These are phyloP conservation scores for Scrobipalpa atriplicella DNA, from an alignment of 2,888 invertebrate genomes.

Conservation along the genomic window DNA sequence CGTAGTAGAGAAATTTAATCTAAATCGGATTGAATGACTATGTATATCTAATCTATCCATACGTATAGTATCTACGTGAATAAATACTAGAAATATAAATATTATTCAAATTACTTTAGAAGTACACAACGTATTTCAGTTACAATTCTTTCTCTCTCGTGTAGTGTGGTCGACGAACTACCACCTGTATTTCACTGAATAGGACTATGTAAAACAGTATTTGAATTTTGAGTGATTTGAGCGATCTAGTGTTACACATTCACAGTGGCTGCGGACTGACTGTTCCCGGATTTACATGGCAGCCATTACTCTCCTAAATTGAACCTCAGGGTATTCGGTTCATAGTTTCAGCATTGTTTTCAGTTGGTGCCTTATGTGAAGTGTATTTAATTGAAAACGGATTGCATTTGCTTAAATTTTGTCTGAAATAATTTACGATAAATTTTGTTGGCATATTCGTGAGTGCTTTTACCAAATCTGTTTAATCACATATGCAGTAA, in stretches of 20 bases:
- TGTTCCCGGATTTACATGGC: neutral
- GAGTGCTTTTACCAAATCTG: neutral
- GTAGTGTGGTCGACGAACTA: too few species aligned
- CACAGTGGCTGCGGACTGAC: neutral
- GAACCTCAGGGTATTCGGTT: conserved; percentile 8
- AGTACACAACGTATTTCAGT: too few species aligned
- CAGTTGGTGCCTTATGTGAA: neutral
- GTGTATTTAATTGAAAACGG: neutral
- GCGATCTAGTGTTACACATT: neutral
- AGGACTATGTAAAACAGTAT: neutral
- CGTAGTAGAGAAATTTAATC: too few species aligned
- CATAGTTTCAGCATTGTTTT: conserved; percentile 7
- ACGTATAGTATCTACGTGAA: too few species aligned
- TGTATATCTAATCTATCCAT: too few species aligned
- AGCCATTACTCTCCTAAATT: conserved; percentile 1
- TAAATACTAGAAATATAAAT: too few species aligned
- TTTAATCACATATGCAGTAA: too few species aligned
- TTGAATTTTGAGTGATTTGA: neutral
- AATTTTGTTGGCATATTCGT: neutral
- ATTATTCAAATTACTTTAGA: too few species aligned
- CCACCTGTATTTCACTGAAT: too few species aligned
- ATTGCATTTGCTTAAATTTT: neutral
- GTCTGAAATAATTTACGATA: neutral
- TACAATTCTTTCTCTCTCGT: too few species aligned
- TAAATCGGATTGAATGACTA: too few species aligned